Percentiles rank a stretch among this genome's conserved stretches.
phyloP scores from a whole-genome alignment of 2,113 vertebrate species.

The Toxotes chatareus region DNA sequence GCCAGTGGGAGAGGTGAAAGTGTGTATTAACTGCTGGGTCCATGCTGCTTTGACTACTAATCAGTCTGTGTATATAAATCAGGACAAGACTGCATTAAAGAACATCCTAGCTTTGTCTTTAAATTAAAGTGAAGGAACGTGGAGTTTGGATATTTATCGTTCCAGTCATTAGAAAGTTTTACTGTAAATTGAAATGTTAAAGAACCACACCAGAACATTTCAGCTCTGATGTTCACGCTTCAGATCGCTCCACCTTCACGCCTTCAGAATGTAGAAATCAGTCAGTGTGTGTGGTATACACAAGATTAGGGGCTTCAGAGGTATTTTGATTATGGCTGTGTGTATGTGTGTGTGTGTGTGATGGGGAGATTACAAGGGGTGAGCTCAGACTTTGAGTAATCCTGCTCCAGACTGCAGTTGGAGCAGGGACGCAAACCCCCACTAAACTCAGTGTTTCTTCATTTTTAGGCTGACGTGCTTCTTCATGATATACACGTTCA shows the following conservation, averaged over 20 bases:
- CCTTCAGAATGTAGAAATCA: conserved; percentile 20
- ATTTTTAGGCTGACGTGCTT: neutral
- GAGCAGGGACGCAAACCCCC: conserved; percentile 36
- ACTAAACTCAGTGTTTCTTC: conserved; percentile 25
- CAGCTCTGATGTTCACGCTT: neutral
- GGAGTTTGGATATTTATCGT: neutral
- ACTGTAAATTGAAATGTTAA: neutral
- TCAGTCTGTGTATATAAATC: conserved; percentile 34
- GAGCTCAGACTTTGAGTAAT: conserved; percentile 78
- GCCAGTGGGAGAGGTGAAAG: conserved; percentile 30
- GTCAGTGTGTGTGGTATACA: conserved; percentile 58
- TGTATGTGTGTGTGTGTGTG: conserved; percentile 37
- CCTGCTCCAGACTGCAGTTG: conserved; percentile 70
- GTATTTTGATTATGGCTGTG: conserved; percentile 52
- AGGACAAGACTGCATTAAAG: neutral
- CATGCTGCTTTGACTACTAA: conserved; percentile 22
- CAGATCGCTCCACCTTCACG: neutral
- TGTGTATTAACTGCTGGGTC: conserved; percentile 12
- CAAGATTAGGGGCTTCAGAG: conserved; percentile 65
- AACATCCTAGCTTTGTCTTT: neutral
- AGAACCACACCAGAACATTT: neutral
- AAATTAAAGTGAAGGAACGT: neutral
- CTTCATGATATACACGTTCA: neutral
- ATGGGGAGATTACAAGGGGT: conserved; percentile 62
- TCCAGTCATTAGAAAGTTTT: neutral